Evolutionary conservation across 2,113 vertebrate species (phyloP).

Genomic region (Megaceryle torquata): DNA sequence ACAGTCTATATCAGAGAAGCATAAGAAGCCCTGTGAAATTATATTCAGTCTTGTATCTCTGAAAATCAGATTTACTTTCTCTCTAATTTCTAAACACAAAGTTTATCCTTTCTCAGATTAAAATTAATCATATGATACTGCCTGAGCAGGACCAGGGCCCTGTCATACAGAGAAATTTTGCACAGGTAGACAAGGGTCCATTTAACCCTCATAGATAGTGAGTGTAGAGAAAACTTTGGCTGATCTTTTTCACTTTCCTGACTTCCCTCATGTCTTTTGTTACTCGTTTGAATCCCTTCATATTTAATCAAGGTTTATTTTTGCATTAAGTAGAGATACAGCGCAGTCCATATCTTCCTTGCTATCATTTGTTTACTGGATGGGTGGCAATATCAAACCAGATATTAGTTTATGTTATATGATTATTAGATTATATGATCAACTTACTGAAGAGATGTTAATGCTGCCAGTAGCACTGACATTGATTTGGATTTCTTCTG

Average conservation of each 20-base stretch:
- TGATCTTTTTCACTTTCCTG: neutral
- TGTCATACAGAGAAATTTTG: neutral
- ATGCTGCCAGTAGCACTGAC: neutral
- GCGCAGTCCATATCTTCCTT: neutral
- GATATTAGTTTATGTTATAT: neutral
- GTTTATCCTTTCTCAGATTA: neutral
- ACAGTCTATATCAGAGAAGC: neutral
- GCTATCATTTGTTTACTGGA: neutral
- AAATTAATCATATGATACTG: neutral
- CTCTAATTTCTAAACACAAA: neutral
- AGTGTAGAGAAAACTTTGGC: neutral
- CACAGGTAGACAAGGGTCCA: neutral
- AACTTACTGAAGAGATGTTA: neutral
- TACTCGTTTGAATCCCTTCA: neutral
- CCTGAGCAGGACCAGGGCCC: neutral
- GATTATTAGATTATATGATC: neutral
- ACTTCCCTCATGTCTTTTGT: neutral
- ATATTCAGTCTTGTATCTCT: rapidly evolving
- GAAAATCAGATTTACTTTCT: neutral
- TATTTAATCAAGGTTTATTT: neutral
- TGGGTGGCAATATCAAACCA: neutral
- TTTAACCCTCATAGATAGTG: neutral
- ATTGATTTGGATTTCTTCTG: neutral
- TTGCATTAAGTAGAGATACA: neutral
- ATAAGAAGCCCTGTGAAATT: neutral